Conservation (phyloP, 1,140 invertebrate genomes). For the Reticulitermes speratus region DNA sequence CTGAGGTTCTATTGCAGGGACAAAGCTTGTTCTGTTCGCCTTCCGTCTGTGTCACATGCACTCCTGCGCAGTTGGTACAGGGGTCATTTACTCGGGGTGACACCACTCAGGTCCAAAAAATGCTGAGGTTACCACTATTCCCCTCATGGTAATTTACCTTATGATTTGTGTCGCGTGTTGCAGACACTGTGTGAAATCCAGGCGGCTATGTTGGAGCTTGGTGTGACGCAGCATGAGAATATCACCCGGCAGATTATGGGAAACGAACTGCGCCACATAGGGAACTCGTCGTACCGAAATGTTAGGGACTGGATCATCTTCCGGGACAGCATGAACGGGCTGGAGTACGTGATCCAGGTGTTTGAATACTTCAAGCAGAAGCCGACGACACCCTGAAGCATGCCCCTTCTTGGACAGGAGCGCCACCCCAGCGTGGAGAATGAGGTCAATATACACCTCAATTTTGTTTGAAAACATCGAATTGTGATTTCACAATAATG, state of each 20-base stretch:
- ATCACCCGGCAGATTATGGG: constrained; percentile 59
- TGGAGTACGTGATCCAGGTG: constrained; percentile 59
- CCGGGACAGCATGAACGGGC: constrained; percentile 63
- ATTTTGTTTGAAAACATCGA: not conserved
- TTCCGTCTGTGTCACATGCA: no score
- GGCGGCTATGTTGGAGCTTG: constrained; percentile 56
- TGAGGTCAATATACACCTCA: not conserved
- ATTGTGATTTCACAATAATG: not conserved
- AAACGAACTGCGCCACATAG: constrained; percentile 49
- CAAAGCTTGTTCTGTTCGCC: no score
- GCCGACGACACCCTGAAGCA: not conserved
- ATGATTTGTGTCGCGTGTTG: constrained; percentile 22
- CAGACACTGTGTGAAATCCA: constrained; percentile 59
- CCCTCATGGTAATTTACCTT: no score
- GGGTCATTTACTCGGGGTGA: no score
- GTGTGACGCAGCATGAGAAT: constrained; percentile 49
- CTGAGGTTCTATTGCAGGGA: no score
- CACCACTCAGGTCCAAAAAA: no score
- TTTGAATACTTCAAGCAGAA: constrained; percentile 29
- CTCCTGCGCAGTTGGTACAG: no score
- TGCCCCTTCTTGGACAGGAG: not conserved
- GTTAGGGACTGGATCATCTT: constrained; percentile 65
- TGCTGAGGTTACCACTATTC: no score
- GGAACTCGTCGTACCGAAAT: constrained; percentile 49
- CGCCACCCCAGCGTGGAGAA: not conserved